Percentiles rank a stretch among this genome's conserved stretches.
These are phyloP conservation scores for Anaspis maculata DNA, from an alignment of 2,888 invertebrate species.

Conservation along the genomic window DNA sequence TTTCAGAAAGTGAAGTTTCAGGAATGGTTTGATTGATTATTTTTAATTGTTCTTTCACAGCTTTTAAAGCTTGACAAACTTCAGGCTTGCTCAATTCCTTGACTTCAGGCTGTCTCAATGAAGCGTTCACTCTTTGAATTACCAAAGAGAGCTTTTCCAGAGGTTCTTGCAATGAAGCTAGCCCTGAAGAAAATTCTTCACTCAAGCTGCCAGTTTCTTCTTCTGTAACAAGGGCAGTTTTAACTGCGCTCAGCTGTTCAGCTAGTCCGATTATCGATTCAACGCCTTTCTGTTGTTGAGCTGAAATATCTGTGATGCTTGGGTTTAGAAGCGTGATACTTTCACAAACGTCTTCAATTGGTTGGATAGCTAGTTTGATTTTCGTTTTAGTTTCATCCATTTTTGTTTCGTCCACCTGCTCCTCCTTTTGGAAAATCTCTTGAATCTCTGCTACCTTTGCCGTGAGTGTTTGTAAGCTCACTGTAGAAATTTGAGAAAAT, in stretches of 20 bases:
- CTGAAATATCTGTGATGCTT: too few relatives aligned
- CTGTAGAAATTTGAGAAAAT: too few relatives aligned
- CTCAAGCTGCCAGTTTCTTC: background rate
- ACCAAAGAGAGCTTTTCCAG: background rate
- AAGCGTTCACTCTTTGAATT: background rate
- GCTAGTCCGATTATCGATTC: too few relatives aligned
- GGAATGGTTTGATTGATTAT: background rate
- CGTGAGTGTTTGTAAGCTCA: too few relatives aligned
- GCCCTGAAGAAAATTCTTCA: background rate
- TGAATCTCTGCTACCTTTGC: constrained; percentile 12
- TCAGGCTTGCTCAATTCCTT: background rate
- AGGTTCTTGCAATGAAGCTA: background rate
- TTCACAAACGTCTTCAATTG: too few relatives aligned
- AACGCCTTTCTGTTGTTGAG: too few relatives aligned
- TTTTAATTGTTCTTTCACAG: background rate
- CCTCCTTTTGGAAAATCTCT: constrained; percentile 8
- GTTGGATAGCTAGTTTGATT: too few relatives aligned
- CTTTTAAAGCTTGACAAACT: background rate
- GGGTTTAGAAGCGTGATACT: too few relatives aligned
- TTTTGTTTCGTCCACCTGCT: background rate
- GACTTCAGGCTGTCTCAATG: background rate
- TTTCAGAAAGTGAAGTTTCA: constrained; percentile 8
- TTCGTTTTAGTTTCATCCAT: constrained; percentile 2
- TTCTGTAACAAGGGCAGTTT: too few relatives aligned
- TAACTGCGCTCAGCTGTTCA: background rate